A percentile compares a stretch with the other conserved stretches of the same genome.
These are phyloP conservation scores for Oryzias curvinotus DNA, from an alignment of 2,113 vertebrate genomes.

Conservation along the genomic window DNA sequence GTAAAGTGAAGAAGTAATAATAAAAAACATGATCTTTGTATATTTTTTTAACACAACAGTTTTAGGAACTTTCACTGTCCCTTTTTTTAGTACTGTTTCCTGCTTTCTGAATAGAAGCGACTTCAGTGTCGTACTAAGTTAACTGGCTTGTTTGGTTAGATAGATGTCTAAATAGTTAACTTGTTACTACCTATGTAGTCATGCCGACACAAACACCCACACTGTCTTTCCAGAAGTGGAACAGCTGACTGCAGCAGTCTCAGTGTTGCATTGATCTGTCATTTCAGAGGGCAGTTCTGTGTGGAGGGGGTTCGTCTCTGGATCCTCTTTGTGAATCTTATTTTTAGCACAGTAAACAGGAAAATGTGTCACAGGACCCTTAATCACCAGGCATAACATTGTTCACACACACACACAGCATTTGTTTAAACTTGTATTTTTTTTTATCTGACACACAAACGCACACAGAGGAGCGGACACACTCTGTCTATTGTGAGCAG, in stretches of 20 bases:
- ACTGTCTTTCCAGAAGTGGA: constrained; percentile 15
- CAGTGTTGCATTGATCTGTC: constrained; percentile 2
- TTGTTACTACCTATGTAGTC: not conserved
- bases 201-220: not conserved
- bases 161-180: no score
- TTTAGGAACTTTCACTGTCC: no score
- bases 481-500: constrained; percentile 50
- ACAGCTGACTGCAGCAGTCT: constrained; percentile 43
- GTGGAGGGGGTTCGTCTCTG: constrained; percentile 26
- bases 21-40: no score
- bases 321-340: constrained; percentile 55
- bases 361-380: constrained; percentile 54
- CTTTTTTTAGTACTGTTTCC: no score
- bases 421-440: constrained; percentile 30
- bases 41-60: no score
- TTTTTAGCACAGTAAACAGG: constrained; percentile 45
- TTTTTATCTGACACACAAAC: constrained; percentile 22
- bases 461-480: constrained; percentile 39
- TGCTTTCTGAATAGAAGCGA: no score
- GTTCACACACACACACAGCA: constrained; percentile 19
- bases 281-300: constrained; percentile 20
- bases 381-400: constrained; percentile 50
- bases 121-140: no score
- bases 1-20: no score
- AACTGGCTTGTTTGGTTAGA: no score